phyloP scores from a whole-genome alignment of 2,888 invertebrate genomes.

The Teleiodes luculella region DNA sequence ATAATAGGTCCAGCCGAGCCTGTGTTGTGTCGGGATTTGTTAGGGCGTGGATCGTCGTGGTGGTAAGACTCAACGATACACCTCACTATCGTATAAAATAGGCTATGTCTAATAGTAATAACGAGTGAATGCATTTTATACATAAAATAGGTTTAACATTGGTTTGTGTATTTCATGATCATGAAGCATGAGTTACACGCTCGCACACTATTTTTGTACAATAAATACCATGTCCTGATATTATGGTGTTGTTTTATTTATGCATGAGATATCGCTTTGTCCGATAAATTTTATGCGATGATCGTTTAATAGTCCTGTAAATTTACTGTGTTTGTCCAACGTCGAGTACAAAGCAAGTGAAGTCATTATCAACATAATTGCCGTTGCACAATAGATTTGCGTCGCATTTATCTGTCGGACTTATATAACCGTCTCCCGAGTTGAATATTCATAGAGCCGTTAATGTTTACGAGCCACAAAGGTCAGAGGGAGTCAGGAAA shows the following conservation, averaged over 20 bases:
- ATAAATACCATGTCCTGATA: slow-evolving; percentile 77
- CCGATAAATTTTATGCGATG: neutral
- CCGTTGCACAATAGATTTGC: slow-evolving; percentile 4
- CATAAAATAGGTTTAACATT: slow-evolving; percentile 68
- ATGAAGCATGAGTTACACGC: slow-evolving; percentile 73
- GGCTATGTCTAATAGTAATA: slow-evolving; percentile 75
- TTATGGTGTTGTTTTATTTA: slow-evolving; percentile 60
- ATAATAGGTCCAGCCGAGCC: slow-evolving; percentile 39
- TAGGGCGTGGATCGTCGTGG: slow-evolving; percentile 51
- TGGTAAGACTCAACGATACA: slow-evolving; percentile 76
- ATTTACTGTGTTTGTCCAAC: neutral
- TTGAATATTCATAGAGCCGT: slow-evolving; percentile 9
- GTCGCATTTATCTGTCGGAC: slow-evolving; percentile 2
- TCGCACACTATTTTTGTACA: slow-evolving; percentile 79
- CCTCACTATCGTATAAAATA: slow-evolving; percentile 63
- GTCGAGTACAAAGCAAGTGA: neutral
- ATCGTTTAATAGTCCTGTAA: neutral
- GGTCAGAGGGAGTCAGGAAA: neutral
- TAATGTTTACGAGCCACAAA: slow-evolving; percentile 2
- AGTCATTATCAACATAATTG: slow-evolving; percentile 7
- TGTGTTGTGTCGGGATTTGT: slow-evolving; percentile 53
- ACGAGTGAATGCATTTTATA: slow-evolving; percentile 78
- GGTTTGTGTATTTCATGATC: slow-evolving; percentile 75
- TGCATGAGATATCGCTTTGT: slow-evolving; percentile 1
- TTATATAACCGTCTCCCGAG: slow-evolving; percentile 1